A percentile compares a stretch with the other conserved stretches of the same genome.
phyloP scores from a whole-genome alignment of 2,797 vertebrate species.

The Austrolebias charrua region DNA sequence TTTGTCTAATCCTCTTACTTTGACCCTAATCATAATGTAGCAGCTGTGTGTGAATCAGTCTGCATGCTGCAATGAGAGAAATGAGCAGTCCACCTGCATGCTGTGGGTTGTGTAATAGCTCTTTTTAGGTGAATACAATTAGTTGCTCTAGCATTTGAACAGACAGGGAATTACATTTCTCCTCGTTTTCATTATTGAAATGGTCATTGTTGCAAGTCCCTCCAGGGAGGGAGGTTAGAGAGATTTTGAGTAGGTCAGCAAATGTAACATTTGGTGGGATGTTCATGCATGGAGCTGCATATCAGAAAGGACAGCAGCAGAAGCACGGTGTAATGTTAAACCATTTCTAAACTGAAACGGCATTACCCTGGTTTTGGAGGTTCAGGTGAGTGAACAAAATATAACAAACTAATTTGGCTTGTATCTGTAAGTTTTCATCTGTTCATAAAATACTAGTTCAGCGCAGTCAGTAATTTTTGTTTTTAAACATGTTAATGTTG shows the following conservation, averaged over 20 bases:
- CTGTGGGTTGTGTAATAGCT: background rate
- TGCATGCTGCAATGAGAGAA: constrained; percentile 7
- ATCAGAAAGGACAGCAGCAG: constrained; percentile 22
- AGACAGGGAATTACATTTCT: constrained; percentile 28
- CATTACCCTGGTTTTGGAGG: background rate
- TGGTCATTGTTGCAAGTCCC: constrained; percentile 16
- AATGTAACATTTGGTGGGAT: constrained; percentile 37
- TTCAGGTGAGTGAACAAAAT: too few species aligned
- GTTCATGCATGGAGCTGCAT: constrained; percentile 36
- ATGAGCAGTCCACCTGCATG: constrained; percentile 39
- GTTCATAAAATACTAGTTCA: background rate
- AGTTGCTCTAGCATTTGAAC: background rate
- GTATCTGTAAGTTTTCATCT: background rate
- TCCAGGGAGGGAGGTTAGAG: constrained; percentile 14
- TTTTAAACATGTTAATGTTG: background rate
- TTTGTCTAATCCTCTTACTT: constrained; percentile 73
- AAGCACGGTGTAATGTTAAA: constrained; percentile 5
- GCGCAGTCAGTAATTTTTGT: background rate
- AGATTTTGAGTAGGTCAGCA: constrained; percentile 41
- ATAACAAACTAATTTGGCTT: too few species aligned
- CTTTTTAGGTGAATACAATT: background rate
- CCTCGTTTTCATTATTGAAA: constrained; percentile 42
- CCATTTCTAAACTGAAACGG: background rate
- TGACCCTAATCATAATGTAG: constrained; percentile 67
- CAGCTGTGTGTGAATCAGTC: constrained; percentile 51